phyloP scores from a whole-genome alignment of 2,888 invertebrate species.

The Hypercompe scribonia region DNA sequence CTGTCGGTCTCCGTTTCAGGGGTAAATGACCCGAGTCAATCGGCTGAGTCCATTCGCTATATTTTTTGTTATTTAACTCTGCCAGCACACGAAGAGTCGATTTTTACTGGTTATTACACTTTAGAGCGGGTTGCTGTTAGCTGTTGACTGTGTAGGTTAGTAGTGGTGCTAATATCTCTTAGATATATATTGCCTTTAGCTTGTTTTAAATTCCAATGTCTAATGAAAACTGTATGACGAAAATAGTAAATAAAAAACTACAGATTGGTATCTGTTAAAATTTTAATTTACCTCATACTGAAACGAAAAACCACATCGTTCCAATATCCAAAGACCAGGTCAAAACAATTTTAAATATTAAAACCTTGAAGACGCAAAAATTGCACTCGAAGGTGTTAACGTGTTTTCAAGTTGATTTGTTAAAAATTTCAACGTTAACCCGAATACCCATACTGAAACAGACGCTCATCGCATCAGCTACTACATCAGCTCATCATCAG shows the following conservation, averaged over 20 bases:
- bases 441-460: background rate
- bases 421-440: background rate
- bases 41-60: constrained; percentile 62
- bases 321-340: too few species aligned
- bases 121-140: constrained; percentile 20
- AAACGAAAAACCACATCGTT: too few species aligned
- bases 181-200: background rate
- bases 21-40: constrained; percentile 79
- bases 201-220: background rate
- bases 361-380: background rate
- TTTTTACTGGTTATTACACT: constrained; percentile 39
- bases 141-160: background rate
- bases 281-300: background rate
- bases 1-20: constrained; percentile 64
- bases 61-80: constrained; percentile 52
- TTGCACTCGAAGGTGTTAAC: background rate
- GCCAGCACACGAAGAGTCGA: constrained; percentile 33
- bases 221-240: background rate
- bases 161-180: background rate
- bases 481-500: too few species aligned
- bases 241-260: background rate
- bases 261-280: too few species aligned
- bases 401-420: too few species aligned
- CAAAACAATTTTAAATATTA: too few species aligned
- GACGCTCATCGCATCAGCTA: background rate